Percentiles rank a stretch among this genome's conserved stretches.
These are phyloP conservation scores for Chymomyza costata DNA, from an alignment of 1,140 invertebrate species.

Conservation along the genomic window DNA sequence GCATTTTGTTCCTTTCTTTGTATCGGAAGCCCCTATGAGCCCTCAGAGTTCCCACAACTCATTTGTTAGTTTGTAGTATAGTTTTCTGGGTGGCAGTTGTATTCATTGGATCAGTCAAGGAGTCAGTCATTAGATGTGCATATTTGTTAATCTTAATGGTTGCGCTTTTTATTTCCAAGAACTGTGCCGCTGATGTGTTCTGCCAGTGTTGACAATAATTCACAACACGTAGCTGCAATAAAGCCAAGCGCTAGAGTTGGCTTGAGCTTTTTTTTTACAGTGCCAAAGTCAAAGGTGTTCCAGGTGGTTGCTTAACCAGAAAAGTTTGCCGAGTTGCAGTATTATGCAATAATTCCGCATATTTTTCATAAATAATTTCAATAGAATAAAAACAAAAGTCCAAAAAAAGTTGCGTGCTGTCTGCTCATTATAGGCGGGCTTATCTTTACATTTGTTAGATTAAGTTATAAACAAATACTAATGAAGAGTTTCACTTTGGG, in stretches of 20 bases:
- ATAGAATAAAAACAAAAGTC: neutral
- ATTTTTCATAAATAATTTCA: neutral
- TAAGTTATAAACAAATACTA: slow-evolving; percentile 73
- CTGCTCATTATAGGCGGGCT: slow-evolving; percentile 38
- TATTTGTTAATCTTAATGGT: slow-evolving; percentile 62
- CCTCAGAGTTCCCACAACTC: too few relatives aligned
- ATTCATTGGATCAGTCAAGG: too few relatives aligned
- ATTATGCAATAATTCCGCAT: too few relatives aligned
- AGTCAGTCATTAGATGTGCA: slow-evolving; percentile 58
- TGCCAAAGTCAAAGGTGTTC: too few relatives aligned
- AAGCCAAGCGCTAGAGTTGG: slow-evolving; percentile 28
- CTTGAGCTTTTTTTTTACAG: too few relatives aligned
- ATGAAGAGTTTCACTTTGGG: slow-evolving; percentile 53
- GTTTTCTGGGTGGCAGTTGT: too few relatives aligned
- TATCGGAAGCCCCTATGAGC: too few relatives aligned
- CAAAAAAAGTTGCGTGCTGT: slow-evolving; percentile 38
- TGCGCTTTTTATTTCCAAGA: slow-evolving; percentile 10
- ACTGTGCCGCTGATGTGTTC: too few relatives aligned
- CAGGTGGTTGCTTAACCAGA: too few relatives aligned
- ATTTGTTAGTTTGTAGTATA: too few relatives aligned
- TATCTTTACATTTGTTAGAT: slow-evolving; percentile 60
- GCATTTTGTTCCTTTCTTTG: slow-evolving; percentile 25
- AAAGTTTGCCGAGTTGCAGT: too few relatives aligned
- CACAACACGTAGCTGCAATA: slow-evolving; percentile 68
- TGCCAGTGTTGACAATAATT: slow-evolving; percentile 60